Conservation (phyloP, 2,113 vertebrate species). For the Acanthisitta chloris region DNA sequence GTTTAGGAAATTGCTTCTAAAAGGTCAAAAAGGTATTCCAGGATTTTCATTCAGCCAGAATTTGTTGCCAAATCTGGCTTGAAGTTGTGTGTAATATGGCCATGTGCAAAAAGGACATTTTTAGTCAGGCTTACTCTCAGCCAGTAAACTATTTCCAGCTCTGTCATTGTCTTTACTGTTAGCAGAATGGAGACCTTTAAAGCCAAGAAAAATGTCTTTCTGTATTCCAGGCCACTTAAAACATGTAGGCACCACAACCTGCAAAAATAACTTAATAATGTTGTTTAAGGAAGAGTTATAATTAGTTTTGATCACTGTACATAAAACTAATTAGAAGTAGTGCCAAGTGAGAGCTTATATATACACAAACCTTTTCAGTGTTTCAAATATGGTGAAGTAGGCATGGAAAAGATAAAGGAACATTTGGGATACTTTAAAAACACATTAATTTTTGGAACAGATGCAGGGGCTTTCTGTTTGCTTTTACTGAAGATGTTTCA, state of each 20-base stretch:
- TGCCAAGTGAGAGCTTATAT: background rate
- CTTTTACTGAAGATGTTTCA: background rate
- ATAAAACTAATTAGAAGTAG: slow-evolving; percentile 1
- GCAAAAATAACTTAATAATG: background rate
- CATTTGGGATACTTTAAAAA: background rate
- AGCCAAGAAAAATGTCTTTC: background rate
- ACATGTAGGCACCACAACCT: background rate
- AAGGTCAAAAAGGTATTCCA: background rate
- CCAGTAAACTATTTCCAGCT: background rate
- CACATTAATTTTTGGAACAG: background rate
- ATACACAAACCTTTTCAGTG: background rate
- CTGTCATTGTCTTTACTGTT: background rate
- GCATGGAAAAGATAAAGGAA: background rate
- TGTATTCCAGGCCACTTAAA: background rate
- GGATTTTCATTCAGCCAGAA: background rate
- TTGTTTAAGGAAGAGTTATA: background rate
- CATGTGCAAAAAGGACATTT: background rate
- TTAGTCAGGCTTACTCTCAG: background rate
- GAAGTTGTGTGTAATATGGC: background rate
- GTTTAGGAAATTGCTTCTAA: background rate
- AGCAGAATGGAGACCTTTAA: background rate
- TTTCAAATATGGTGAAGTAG: slow-evolving; percentile 24
- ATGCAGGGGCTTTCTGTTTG: background rate
- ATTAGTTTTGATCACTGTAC: background rate
- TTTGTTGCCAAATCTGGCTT: background rate